A percentile compares a stretch with the other conserved stretches of the same genome.
These are phyloP conservation scores for Rhinichthys klamathensis DNA, from an alignment of 2,113 vertebrate genomes.

Conservation along the genomic window DNA sequence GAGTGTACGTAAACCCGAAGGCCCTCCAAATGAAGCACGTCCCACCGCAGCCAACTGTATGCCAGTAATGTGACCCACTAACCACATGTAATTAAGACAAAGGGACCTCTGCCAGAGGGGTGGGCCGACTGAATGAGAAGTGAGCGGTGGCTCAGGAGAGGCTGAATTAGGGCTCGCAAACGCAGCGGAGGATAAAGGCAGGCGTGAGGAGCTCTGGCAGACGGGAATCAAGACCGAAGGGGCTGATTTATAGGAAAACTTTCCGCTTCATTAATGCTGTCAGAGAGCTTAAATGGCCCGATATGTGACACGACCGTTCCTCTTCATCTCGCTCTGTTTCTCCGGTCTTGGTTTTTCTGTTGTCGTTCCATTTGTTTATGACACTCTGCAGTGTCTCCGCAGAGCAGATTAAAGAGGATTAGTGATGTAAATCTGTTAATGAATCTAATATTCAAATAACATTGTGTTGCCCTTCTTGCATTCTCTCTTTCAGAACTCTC, in stretches of 20 bases:
- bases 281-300: slow-evolving; percentile 37
- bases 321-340: slow-evolving; percentile 39
- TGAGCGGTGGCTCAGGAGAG: slow-evolving; percentile 21
- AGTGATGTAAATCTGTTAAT: slow-evolving; percentile 51
- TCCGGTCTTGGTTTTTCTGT: background rate
- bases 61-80: slow-evolving; percentile 52
- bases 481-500: background rate
- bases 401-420: slow-evolving; percentile 53
- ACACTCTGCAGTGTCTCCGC: background rate
- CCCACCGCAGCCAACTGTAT: background rate
- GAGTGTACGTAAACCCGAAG: slow-evolving; percentile 24
- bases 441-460: slow-evolving; percentile 45
- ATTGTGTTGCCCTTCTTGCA: slow-evolving; percentile 23
- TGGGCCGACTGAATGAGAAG: slow-evolving; percentile 39
- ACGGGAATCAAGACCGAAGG: background rate
- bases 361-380: slow-evolving; percentile 42
- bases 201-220: slow-evolving; percentile 7
- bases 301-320: slow-evolving; percentile 37
- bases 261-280: slow-evolving; percentile 25
- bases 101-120: slow-evolving; percentile 18
- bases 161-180: slow-evolving; percentile 21
- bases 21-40: slow-evolving; percentile 38
- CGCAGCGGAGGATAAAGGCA: slow-evolving; percentile 23
- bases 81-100: slow-evolving; percentile 54
- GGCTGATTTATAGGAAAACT: slow-evolving; percentile 54